These are phyloP conservation scores for Adoxophyes honmai DNA, from an alignment of 1,140 invertebrate genomes.

Conservation along the genomic window DNA sequence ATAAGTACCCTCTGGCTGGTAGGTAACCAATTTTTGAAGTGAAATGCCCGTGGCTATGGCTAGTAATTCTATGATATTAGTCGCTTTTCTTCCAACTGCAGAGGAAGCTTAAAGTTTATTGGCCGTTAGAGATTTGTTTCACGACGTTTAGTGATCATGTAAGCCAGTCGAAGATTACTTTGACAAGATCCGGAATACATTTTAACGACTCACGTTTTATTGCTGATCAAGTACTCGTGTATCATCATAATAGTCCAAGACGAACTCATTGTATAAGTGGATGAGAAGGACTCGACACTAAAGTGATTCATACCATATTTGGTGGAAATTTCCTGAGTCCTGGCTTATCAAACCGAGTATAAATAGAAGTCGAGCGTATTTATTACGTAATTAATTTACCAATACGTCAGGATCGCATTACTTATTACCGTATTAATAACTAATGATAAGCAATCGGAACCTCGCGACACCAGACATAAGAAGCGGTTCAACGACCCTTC, in stretches of 20 bases:
- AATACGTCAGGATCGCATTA: slow-evolving; percentile 5
- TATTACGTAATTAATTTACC: slow-evolving; percentile 4
- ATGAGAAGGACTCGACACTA: no score
- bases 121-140: neutral
- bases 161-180: neutral
- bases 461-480: slow-evolving; percentile 1
- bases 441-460: slow-evolving; percentile 11
- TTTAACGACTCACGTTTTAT: neutral
- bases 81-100: neutral
- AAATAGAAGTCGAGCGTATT: neutral
- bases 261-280: neutral
- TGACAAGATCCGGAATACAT: neutral
- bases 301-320: neutral
- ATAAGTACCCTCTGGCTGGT: neutral
- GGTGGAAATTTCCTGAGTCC: neutral
- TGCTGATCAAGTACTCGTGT: neutral
- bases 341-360: neutral
- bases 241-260: neutral
- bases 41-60: slow-evolving; percentile 1
- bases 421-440: slow-evolving; percentile 13
- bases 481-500: neutral
- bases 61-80: slow-evolving; percentile 2
- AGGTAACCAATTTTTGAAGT: slow-evolving; percentile 2
- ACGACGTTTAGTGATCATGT: neutral
- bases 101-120: no score